Conservation (phyloP, 2,113 vertebrate genomes). For the Thinocorus orbignyianus region DNA sequence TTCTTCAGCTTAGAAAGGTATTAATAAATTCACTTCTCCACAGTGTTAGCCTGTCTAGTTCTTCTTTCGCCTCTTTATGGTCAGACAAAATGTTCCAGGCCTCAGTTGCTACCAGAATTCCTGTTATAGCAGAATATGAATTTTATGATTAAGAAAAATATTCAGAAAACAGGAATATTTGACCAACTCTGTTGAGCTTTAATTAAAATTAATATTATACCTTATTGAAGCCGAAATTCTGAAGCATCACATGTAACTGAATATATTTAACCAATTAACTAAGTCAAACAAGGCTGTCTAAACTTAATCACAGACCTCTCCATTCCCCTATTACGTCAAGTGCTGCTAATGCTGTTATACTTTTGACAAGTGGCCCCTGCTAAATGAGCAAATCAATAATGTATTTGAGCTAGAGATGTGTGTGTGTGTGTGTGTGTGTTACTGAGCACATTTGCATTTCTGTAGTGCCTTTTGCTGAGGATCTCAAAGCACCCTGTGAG, state of each 20-base stretch:
- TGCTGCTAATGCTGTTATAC: constrained; percentile 48
- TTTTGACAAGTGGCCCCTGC: constrained; percentile 62
- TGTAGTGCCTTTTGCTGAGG: not conserved
- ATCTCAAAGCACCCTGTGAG: not conserved
- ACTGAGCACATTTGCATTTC: constrained; percentile 27
- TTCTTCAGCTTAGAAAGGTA: not conserved
- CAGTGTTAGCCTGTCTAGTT: not conserved
- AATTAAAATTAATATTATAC: constrained; percentile 82
- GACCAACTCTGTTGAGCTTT: constrained; percentile 71
- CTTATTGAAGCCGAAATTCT: constrained; percentile 73
- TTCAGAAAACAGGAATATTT: constrained; percentile 78
- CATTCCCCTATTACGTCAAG: constrained; percentile 52
- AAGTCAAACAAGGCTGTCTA: constrained; percentile 70
- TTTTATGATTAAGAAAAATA: constrained; percentile 65
- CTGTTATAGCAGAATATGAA: constrained; percentile 47
- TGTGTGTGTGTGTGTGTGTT: not conserved
- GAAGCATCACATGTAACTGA: constrained; percentile 64
- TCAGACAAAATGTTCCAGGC: constrained; percentile 11
- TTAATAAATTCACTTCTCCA: not conserved
- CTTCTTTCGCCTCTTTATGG: not conserved
- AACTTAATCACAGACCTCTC: constrained; percentile 64
- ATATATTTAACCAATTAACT: constrained; percentile 80
- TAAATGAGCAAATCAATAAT: constrained; percentile 52
- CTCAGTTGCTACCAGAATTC: not conserved
- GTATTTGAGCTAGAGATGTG: constrained; percentile 6